Conservation (phyloP, 2,888 invertebrate species). For the Fabriciana adippe region DNA sequence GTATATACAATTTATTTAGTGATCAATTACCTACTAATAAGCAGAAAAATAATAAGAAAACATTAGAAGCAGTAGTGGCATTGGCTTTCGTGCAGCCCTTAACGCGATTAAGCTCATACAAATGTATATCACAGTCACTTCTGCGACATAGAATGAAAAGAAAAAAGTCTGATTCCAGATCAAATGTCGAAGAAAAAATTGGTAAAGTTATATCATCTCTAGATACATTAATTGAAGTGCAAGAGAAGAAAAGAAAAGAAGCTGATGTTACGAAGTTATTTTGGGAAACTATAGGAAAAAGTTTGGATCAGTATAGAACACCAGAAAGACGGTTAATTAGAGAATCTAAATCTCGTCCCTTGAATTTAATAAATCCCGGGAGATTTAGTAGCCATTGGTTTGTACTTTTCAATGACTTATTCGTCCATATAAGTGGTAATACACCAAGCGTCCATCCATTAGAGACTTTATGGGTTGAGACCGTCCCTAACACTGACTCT, state of each 20-base stretch:
- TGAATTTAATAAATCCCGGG: slow-evolving; percentile 86
- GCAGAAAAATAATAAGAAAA: slow-evolving; percentile 78
- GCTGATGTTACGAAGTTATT: slow-evolving; percentile 87
- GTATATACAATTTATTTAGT: slow-evolving; percentile 80
- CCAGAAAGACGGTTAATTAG: slow-evolving; percentile 88
- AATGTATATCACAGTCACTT: slow-evolving; percentile 82
- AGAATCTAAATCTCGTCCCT: slow-evolving; percentile 87
- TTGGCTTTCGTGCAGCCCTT: slow-evolving; percentile 84
- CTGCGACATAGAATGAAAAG: slow-evolving; percentile 73
- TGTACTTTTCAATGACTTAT: slow-evolving; percentile 90
- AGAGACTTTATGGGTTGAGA: slow-evolving; percentile 90
- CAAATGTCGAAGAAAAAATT: slow-evolving; percentile 78
- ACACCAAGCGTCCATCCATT: slow-evolving; percentile 86
- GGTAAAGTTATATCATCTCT: slow-evolving; percentile 83
- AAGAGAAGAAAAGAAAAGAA: slow-evolving; percentile 83
- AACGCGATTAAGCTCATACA: slow-evolving; percentile 83
- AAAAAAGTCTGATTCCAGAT: slow-evolving; percentile 65
- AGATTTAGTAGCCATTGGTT: slow-evolving; percentile 91
- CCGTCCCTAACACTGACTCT: slow-evolving; percentile 85
- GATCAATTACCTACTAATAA: slow-evolving; percentile 81
- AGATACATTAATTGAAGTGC: slow-evolving; percentile 84
- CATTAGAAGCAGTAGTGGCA: slow-evolving; percentile 82
- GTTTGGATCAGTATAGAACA: slow-evolving; percentile 83
- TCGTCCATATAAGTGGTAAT: slow-evolving; percentile 88
- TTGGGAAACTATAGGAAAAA: slow-evolving; percentile 87